Percentiles rank a stretch among this genome's conserved stretches.
Conservation (phyloP, 1,140 invertebrate species). For the Drosophila ambigua region DNA sequence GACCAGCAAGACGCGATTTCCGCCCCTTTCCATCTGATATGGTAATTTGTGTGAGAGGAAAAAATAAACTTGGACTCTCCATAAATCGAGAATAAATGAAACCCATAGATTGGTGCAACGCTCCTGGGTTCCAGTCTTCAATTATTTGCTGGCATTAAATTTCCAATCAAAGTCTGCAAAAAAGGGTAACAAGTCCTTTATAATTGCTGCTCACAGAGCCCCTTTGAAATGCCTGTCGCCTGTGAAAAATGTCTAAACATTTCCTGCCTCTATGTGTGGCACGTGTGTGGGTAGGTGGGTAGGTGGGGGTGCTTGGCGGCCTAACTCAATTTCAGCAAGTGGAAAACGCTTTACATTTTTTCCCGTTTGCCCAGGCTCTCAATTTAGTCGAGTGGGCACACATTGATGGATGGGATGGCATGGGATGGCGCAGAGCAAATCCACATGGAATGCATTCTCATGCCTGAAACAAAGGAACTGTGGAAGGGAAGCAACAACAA, state of each 20-base stretch:
- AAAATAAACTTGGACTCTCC: too few species aligned
- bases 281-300: slow-evolving; percentile 4
- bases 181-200: neutral
- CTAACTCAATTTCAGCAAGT: slow-evolving; percentile 35
- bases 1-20: too few species aligned
- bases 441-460: slow-evolving; percentile 31
- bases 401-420: slow-evolving; percentile 12
- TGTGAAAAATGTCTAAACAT: slow-evolving; percentile 15
- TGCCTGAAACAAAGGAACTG: neutral
- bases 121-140: too few species aligned
- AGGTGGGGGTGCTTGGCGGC: neutral
- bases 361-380: slow-evolving; percentile 42
- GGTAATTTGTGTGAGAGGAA: too few species aligned
- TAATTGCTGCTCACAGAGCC: slow-evolving; percentile 8
- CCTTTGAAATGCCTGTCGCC: neutral
- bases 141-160: too few species aligned
- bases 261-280: neutral
- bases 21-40: too few species aligned
- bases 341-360: slow-evolving; percentile 43
- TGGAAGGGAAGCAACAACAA: neutral
- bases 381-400: slow-evolving; percentile 26
- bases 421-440: too few species aligned
- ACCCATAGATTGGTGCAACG: neutral
- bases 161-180: neutral
- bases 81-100: neutral